Evolutionary conservation across 1,140 invertebrate species (phyloP).

Genomic region (Bathynomus jamesi): DNA sequence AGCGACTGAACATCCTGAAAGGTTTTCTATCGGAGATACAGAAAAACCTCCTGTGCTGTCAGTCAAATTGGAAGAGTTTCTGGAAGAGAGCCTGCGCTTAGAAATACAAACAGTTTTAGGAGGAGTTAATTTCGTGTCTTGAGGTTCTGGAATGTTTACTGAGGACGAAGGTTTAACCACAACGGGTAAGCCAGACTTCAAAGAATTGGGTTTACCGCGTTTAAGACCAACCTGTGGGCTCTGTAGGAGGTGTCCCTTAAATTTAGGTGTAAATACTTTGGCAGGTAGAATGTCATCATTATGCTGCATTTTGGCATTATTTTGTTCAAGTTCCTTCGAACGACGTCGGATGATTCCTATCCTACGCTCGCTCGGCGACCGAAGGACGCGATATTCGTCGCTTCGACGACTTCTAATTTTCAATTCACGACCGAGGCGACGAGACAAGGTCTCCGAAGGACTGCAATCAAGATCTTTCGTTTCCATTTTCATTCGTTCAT

Average conservation of each 20-base stretch:
- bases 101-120: neutral
- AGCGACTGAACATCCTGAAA: neutral
- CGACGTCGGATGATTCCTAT: conserved; percentile 62
- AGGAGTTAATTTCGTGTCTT: neutral
- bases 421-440: conserved; percentile 58
- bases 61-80: neutral
- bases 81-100: neutral
- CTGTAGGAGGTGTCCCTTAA: conserved; percentile 22
- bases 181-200: conserved; percentile 29
- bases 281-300: conserved; percentile 10
- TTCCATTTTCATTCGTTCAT: conserved; percentile 33
- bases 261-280: conserved; percentile 20
- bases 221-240: conserved; percentile 21
- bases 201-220: conserved; percentile 32
- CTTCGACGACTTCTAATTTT: conserved; percentile 55
- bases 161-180: conserved; percentile 14
- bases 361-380: conserved; percentile 69
- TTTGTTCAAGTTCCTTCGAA: conserved; percentile 49
- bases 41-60: no score
- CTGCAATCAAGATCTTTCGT: conserved; percentile 26
- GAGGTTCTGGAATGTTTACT: neutral
- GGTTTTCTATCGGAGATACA: neutral
- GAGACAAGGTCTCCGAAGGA: conserved; percentile 59
- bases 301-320: conserved; percentile 14
- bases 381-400: conserved; percentile 59